Percentiles rank a stretch among this genome's conserved stretches.
These are phyloP conservation scores for Chymomyza procnemis DNA, from an alignment of 2,888 invertebrate species.

Conservation along the genomic window DNA sequence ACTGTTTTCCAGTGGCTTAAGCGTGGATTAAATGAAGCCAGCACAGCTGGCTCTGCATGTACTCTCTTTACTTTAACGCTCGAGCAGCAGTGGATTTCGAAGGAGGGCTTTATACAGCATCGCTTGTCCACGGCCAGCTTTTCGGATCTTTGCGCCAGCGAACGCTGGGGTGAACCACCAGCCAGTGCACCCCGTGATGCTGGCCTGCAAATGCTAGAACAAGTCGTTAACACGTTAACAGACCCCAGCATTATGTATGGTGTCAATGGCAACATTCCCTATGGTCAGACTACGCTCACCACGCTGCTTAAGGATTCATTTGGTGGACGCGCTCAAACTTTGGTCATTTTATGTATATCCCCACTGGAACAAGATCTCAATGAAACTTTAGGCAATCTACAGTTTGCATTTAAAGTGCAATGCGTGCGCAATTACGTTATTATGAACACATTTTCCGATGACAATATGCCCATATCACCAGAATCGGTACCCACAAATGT, in stretches of 20 bases:
- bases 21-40: conserved; percentile 80
- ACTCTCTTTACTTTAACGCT: conserved; percentile 86
- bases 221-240: conserved; percentile 82
- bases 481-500: conserved; percentile 44
- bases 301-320: conserved; percentile 86
- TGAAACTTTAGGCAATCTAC: conserved; percentile 85
- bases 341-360: conserved; percentile 86
- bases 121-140: conserved; percentile 87
- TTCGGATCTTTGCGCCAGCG: conserved; percentile 83
- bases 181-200: conserved; percentile 81
- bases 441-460: conserved; percentile 85
- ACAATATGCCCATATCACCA: conserved; percentile 81
- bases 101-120: conserved; percentile 84
- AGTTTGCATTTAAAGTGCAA: conserved; percentile 84
- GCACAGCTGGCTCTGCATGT: conserved; percentile 76
- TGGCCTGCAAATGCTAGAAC: conserved; percentile 84
- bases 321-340: conserved; percentile 86
- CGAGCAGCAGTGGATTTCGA: conserved; percentile 86
- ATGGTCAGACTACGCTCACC: conserved; percentile 84
- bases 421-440: conserved; percentile 86
- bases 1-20: conserved; percentile 86
- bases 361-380: conserved; percentile 84
- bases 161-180: conserved; percentile 79
- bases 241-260: conserved; percentile 77
- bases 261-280: conserved; percentile 76